A percentile compares a stretch with the other conserved stretches of the same genome.
Evolutionary conservation across 2,888 invertebrate genomes (phyloP).

Genomic region (Hydroisotoma schaefferi): DNA sequence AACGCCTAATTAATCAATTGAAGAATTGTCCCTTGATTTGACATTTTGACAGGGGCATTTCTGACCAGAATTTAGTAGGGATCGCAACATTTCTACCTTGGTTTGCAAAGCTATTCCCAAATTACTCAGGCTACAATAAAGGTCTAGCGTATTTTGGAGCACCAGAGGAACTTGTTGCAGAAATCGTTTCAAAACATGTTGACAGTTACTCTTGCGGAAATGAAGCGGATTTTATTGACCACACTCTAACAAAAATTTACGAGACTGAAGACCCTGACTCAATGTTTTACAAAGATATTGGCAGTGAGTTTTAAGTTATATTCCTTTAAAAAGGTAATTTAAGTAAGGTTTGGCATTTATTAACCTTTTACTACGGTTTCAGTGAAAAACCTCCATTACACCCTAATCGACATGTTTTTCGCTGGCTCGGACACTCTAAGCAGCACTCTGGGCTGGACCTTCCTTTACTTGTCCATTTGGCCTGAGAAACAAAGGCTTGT

Average conservation of each 20-base stretch:
- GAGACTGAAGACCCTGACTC: constrained; percentile 36
- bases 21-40: neutral
- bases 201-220: constrained; percentile 32
- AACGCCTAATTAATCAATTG: too few species aligned
- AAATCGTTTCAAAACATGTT: constrained; percentile 45
- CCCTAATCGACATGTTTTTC: constrained; percentile 42
- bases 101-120: constrained; percentile 41
- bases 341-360: too few species aligned
- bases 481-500: constrained; percentile 40
- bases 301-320: constrained; percentile 19
- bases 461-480: constrained; percentile 33
- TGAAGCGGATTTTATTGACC: constrained; percentile 48
- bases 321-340: neutral
- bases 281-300: constrained; percentile 41
- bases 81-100: constrained; percentile 42
- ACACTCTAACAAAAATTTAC: constrained; percentile 46
- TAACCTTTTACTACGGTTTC: too few species aligned
- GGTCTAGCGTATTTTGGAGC: constrained; percentile 40
- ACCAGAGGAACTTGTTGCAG: constrained; percentile 37
- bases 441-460: constrained; percentile 43
- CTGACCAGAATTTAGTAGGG: constrained; percentile 46
- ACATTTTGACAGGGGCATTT: constrained; percentile 36
- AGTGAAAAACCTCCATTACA: constrained; percentile 44
- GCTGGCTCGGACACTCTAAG: constrained; percentile 45
- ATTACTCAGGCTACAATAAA: constrained; percentile 40